phyloP scores from a whole-genome alignment of 1,140 invertebrate genomes.

The Eumaeus atala region DNA sequence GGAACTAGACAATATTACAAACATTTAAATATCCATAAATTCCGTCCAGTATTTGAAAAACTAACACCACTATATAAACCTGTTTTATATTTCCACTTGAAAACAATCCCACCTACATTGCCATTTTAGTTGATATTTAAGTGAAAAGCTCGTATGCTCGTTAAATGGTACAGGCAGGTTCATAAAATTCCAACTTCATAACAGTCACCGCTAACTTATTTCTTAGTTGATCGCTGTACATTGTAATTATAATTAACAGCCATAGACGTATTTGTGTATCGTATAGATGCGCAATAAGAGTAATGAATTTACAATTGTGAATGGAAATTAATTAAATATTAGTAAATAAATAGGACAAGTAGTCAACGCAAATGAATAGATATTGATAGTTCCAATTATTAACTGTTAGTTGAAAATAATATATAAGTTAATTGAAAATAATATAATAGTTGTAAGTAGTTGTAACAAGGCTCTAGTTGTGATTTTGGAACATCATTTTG shows the following conservation, averaged over 20 bases:
- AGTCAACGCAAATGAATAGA: no score
- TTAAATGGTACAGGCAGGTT: conserved; percentile 5
- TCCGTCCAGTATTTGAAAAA: conserved; percentile 1
- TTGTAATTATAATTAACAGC: conserved; percentile 6
- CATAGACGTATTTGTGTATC: neutral
- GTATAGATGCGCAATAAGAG: neutral
- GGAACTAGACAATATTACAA: conserved; percentile 6
- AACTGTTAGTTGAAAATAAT: no score
- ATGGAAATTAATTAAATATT: no score
- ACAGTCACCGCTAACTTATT: conserved; percentile 3
- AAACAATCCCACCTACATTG: conserved; percentile 8
- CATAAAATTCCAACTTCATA: conserved; percentile 6
- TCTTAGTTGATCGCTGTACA: conserved; percentile 8
- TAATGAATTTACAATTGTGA: no score
- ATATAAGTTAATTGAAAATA: no score
- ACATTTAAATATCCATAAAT: conserved; percentile 10
- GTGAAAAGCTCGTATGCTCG: conserved; percentile 6
- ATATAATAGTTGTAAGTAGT: no score
- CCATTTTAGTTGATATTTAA: conserved; percentile 8
- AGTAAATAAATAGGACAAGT: no score
- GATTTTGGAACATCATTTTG: no score
- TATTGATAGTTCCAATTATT: no score
- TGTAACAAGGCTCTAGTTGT: no score
- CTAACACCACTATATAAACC: neutral
- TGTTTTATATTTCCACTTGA: neutral